phyloP scores from a whole-genome alignment of 2,797 vertebrate genomes.

The Selene dorsalis region DNA sequence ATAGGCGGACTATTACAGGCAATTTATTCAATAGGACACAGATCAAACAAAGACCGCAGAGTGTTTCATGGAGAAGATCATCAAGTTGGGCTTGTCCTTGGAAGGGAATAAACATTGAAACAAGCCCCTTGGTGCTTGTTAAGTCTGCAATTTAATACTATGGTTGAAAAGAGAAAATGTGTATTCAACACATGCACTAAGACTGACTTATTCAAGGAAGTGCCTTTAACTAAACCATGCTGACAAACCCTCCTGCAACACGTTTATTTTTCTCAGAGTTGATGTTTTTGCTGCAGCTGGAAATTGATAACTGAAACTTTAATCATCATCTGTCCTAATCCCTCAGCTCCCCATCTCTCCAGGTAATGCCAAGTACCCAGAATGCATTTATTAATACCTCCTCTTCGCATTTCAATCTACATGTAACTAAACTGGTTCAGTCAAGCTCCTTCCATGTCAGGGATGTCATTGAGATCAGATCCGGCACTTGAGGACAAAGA shows the following conservation, averaged over 20 bases:
- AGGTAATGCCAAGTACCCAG: conserved; percentile 8
- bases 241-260: neutral
- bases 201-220: neutral
- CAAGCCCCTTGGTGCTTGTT: conserved; percentile 46
- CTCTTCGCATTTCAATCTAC: conserved; percentile 49
- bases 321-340: conserved; percentile 42
- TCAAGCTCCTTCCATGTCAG: conserved; percentile 34
- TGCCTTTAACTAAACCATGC: neutral
- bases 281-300: conserved; percentile 29
- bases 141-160: conserved; percentile 30
- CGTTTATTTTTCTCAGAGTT: neutral
- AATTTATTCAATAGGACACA: conserved; percentile 41
- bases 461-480: conserved; percentile 36
- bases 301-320: conserved; percentile 26
- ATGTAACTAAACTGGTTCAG: conserved; percentile 38
- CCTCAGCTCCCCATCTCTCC: conserved; percentile 17
- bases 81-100: conserved; percentile 56
- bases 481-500: conserved; percentile 39
- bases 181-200: conserved; percentile 13
- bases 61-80: conserved; percentile 40
- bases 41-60: conserved; percentile 40
- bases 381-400: conserved; percentile 16
- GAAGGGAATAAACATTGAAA: conserved; percentile 44
- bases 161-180: neutral
- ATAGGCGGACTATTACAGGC: conserved; percentile 20